phyloP scores from a whole-genome alignment of 2,113 vertebrate genomes.

The Lethenteron camtschaticum region DNA sequence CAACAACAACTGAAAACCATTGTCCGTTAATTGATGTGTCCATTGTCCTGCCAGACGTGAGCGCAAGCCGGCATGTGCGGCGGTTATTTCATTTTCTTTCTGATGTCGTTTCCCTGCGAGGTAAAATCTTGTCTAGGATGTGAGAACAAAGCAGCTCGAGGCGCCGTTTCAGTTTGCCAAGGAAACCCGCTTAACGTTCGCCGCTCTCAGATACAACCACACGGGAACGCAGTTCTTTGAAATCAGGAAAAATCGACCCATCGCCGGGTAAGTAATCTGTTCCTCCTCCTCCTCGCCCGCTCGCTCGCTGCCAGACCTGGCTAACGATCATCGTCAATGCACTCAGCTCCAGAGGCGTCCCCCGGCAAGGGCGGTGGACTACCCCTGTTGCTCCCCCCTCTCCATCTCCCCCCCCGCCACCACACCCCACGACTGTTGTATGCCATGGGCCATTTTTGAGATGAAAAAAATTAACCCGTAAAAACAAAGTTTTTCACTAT shows the following conservation, averaged over 20 bases:
- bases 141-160: neutral
- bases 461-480: too few relatives aligned
- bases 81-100: neutral
- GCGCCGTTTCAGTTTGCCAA: neutral
- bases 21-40: neutral
- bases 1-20: neutral
- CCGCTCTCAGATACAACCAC: slow-evolving; percentile 76
- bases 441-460: too few relatives aligned
- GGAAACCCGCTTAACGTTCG: slow-evolving; percentile 31
- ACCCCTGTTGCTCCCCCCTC: neutral
- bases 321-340: too few relatives aligned
- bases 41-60: neutral
- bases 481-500: too few relatives aligned
- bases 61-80: neutral
- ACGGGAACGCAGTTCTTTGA: slow-evolving; percentile 98
- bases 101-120: neutral
- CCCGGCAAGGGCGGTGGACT: neutral
- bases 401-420: neutral
- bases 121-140: neutral
- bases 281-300: too few relatives aligned
- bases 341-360: neutral
- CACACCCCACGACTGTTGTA: neutral
- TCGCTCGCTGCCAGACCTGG: too few relatives aligned
- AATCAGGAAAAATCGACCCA: slow-evolving; percentile 95
- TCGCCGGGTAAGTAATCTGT: slow-evolving; percentile 56